Percentiles rank a stretch among this genome's conserved stretches.
Conservation (phyloP, 2,888 invertebrate species). For the Cephus nigrinus region DNA sequence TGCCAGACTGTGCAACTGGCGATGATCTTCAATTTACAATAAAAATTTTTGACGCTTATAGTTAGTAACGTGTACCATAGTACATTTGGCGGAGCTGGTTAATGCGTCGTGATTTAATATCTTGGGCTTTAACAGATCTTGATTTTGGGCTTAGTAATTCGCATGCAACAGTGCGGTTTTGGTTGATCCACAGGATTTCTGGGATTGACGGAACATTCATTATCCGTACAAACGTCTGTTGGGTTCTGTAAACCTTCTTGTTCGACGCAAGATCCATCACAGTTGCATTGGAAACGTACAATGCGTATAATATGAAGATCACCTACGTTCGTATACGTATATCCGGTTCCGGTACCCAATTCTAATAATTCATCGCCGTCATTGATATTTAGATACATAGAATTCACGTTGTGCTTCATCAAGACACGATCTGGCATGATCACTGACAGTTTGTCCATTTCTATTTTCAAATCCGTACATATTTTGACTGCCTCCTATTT, state of each 20-base stretch:
- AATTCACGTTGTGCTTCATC: constrained; percentile 35
- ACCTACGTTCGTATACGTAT: constrained; percentile 42
- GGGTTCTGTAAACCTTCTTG: not conserved
- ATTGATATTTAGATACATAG: constrained; percentile 43
- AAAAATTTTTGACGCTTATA: not conserved
- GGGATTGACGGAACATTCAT: not conserved
- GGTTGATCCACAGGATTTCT: not conserved
- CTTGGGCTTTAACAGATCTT: constrained; percentile 1
- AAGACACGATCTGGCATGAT: constrained; percentile 44
- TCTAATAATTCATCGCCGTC: constrained; percentile 44
- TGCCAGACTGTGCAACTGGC: not conserved
- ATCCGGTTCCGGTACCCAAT: constrained; percentile 35
- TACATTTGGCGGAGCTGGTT: not conserved
- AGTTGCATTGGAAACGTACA: constrained; percentile 41
- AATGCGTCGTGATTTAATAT: not conserved
- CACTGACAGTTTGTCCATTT: constrained; percentile 25
- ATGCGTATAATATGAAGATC: constrained; percentile 51
- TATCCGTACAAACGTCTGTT: not conserved
- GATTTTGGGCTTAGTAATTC: constrained; percentile 10
- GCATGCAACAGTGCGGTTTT: constrained; percentile 8
- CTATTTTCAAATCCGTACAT: constrained; percentile 19
- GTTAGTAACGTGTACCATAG: not conserved
- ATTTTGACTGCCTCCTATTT: constrained; percentile 4
- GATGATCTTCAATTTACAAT: not conserved
- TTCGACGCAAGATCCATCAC: constrained; percentile 33